phyloP scores from a whole-genome alignment of 2,113 vertebrate genomes.

The Cheilinus undulatus region DNA sequence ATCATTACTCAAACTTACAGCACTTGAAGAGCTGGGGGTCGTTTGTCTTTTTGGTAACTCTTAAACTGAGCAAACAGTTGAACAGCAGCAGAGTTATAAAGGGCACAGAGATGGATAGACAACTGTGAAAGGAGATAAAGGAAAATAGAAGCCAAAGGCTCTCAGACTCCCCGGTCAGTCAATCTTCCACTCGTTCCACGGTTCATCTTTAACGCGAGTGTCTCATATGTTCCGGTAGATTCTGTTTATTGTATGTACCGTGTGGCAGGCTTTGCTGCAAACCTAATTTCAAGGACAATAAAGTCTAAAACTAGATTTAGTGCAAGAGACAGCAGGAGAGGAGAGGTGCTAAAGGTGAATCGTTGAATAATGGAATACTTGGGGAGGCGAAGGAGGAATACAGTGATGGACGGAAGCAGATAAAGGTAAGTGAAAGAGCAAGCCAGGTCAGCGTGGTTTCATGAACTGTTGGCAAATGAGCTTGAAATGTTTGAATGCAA shows the following conservation, averaged over 20 bases:
- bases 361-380: constrained; percentile 53
- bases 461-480: constrained; percentile 23
- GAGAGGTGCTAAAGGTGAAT: constrained; percentile 43
- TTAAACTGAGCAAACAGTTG: not conserved
- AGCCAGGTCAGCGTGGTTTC: not conserved
- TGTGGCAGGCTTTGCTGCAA: constrained; percentile 35
- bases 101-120: not conserved
- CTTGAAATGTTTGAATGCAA: constrained; percentile 8
- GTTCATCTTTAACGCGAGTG: constrained; percentile 15
- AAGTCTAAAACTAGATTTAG: constrained; percentile 65
- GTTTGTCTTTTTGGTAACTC: not conserved
- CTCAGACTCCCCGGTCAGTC: constrained; percentile 9
- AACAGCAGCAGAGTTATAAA: not conserved
- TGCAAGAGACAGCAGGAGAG: constrained; percentile 22
- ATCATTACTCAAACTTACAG: too few species aligned
- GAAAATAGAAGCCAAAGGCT: not conserved
- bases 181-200: not conserved
- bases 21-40: not conserved
- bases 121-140: not conserved
- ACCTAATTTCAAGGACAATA: constrained; percentile 74
- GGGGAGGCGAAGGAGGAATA: not conserved
- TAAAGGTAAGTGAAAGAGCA: constrained; percentile 6
- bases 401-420: constrained; percentile 32
- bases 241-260: constrained; percentile 47
- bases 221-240: constrained; percentile 52